These are phyloP conservation scores for Saccopteryx bilineata DNA, from an alignment of 2,113 vertebrate species.

Conservation along the genomic window DNA sequence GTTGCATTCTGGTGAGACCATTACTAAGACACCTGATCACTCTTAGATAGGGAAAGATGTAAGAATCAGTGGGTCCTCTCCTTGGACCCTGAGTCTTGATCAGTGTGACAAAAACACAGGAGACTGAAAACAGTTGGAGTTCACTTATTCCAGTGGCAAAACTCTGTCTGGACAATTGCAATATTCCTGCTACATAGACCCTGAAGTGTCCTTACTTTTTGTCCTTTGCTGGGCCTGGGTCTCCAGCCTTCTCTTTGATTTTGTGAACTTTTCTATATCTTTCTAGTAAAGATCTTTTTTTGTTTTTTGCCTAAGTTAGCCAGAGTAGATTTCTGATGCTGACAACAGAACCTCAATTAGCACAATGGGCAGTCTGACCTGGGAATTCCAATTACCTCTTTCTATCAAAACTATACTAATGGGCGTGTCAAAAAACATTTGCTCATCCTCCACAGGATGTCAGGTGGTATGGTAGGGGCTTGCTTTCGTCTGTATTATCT, in stretches of 20 bases:
- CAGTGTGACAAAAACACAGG: neutral
- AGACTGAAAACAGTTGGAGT: neutral
- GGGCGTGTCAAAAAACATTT: neutral
- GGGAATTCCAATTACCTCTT: neutral
- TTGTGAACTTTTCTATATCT: neutral
- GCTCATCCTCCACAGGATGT: neutral
- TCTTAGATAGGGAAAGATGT: neutral
- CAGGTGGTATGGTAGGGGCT: neutral
- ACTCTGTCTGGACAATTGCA: neutral
- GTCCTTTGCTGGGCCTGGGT: neutral
- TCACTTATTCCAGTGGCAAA: neutral
- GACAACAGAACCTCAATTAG: neutral
- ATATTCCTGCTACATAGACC: neutral
- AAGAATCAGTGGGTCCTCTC: neutral
- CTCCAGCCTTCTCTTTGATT: constrained; percentile 33
- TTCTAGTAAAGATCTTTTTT: neutral
- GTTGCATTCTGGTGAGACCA: neutral
- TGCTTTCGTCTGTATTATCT: neutral
- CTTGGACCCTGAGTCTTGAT: neutral
- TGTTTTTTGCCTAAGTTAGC: neutral
- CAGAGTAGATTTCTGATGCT: constrained; percentile 22
- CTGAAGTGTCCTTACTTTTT: neutral
- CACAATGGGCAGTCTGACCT: neutral
- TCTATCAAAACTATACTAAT: neutral
- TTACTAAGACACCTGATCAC: neutral